Evolutionary conservation across 2,113 vertebrate genomes (phyloP).

Genomic region (Acrocephalus arundinaceus): DNA sequence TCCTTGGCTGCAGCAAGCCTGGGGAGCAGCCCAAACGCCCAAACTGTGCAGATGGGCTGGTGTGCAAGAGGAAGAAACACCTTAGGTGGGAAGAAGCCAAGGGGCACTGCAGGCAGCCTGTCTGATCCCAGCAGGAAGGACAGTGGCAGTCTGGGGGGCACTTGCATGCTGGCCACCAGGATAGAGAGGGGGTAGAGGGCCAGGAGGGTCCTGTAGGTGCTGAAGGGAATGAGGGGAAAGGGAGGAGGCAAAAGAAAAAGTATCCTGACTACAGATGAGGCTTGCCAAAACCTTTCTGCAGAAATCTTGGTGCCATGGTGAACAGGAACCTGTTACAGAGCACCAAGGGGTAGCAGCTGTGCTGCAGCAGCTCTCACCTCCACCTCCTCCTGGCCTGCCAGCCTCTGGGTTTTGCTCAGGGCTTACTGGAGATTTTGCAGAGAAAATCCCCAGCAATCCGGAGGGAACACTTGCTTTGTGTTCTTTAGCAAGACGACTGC

Average conservation of each 20-base stretch:
- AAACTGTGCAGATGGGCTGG: too few species aligned
- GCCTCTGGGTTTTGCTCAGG: background rate
- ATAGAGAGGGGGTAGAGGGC: background rate
- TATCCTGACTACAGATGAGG: background rate
- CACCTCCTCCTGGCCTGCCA: background rate
- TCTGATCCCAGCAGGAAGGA: background rate
- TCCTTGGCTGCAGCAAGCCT: background rate
- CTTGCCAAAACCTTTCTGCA: background rate
- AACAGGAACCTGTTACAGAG: background rate
- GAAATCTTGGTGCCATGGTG: rapidly evolving
- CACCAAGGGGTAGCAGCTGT: background rate
- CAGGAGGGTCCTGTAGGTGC: background rate
- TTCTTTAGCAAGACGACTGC: background rate
- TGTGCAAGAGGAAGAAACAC: background rate
- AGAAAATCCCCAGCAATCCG: background rate
- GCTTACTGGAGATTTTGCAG: background rate
- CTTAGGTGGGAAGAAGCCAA: background rate
- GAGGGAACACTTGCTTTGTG: background rate
- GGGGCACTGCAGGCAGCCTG: background rate
- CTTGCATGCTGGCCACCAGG: background rate
- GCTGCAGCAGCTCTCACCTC: background rate
- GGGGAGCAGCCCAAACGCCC: too few species aligned
- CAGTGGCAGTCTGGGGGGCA: rapidly evolving
- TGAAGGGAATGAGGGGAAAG: background rate
- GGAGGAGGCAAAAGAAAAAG: background rate